phyloP scores from a whole-genome alignment of 2,888 invertebrate genomes.

The Drosophila recens region DNA sequence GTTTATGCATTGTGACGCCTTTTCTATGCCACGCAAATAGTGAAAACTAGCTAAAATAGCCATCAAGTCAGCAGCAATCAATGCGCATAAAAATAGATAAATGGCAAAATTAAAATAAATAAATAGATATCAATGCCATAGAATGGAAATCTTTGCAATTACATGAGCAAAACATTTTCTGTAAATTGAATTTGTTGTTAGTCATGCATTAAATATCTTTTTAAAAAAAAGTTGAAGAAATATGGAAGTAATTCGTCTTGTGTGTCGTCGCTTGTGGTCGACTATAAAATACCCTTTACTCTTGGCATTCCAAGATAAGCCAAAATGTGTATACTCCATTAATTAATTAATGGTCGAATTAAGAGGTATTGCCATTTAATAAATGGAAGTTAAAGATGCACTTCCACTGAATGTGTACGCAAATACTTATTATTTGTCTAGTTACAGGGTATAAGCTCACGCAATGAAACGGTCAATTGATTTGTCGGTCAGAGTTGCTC shows the following conservation, averaged over 20 bases:
- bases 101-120: conserved; percentile 44
- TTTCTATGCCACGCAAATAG: conserved; percentile 8
- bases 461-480: conserved; percentile 63
- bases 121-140: conserved; percentile 48
- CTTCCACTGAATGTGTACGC: background rate
- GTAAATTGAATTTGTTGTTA: conserved; percentile 19
- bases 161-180: conserved; percentile 12
- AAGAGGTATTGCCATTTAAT: background rate
- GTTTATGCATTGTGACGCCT: background rate
- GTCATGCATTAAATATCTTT: conserved; percentile 32
- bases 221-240: conserved; percentile 24
- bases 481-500: conserved; percentile 57
- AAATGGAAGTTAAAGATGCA: background rate
- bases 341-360: background rate
- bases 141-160: conserved; percentile 28
- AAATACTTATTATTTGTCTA: background rate
- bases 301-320: background rate
- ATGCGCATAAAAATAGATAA: conserved; percentile 53
- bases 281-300: conserved; percentile 23
- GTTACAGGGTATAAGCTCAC: conserved; percentile 36
- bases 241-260: background rate
- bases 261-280: background rate
- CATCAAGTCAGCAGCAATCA: conserved; percentile 28
- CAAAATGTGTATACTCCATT: background rate
- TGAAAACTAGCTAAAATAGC: conserved; percentile 10